A percentile compares a stretch with the other conserved stretches of the same genome.
These are phyloP conservation scores for Drosophila sordidula DNA, from an alignment of 2,888 invertebrate species.

Conservation along the genomic window DNA sequence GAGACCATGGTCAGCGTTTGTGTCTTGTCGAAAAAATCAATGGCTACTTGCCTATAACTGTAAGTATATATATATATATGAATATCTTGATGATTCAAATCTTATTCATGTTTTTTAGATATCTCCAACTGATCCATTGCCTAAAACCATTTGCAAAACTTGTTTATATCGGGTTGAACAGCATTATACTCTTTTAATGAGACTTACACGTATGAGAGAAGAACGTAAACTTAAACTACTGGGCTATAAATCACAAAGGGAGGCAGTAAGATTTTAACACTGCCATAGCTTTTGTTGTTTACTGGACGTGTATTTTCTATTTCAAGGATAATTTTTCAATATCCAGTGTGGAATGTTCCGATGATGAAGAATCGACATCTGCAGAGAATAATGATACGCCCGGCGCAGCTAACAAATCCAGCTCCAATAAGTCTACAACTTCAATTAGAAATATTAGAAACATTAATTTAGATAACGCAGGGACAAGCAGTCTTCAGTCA, in stretches of 20 bases:
- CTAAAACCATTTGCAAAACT: slow-evolving; percentile 89
- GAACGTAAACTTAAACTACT: slow-evolving; percentile 65
- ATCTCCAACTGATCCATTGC: slow-evolving; percentile 88
- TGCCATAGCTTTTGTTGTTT: background rate
- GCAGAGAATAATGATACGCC: slow-evolving; percentile 14
- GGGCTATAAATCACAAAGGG: slow-evolving; percentile 36
- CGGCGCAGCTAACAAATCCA: slow-evolving; percentile 17
- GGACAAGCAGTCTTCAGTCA: slow-evolving; percentile 27
- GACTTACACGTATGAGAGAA: slow-evolving; percentile 80
- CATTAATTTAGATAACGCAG: slow-evolving; percentile 31
- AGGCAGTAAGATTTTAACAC: slow-evolving; percentile 34
- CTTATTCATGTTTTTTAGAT: slow-evolving; percentile 85
- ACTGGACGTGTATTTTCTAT: background rate
- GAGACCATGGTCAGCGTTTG: slow-evolving; percentile 91
- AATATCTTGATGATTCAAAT: background rate
- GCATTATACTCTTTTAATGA: slow-evolving; percentile 85
- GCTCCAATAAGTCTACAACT: slow-evolving; percentile 23
- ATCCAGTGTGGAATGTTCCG: slow-evolving; percentile 73
- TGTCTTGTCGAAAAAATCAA: slow-evolving; percentile 92
- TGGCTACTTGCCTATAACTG: slow-evolving; percentile 92
- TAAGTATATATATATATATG: slow-evolving; percentile 84
- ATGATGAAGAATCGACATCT: slow-evolving; percentile 65
- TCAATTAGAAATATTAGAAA: slow-evolving; percentile 27
- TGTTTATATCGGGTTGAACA: slow-evolving; percentile 88
- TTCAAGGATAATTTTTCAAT: slow-evolving; percentile 47